phyloP scores from a whole-genome alignment of 1,140 invertebrate species.

The Diachasmimorpha longicaudata region DNA sequence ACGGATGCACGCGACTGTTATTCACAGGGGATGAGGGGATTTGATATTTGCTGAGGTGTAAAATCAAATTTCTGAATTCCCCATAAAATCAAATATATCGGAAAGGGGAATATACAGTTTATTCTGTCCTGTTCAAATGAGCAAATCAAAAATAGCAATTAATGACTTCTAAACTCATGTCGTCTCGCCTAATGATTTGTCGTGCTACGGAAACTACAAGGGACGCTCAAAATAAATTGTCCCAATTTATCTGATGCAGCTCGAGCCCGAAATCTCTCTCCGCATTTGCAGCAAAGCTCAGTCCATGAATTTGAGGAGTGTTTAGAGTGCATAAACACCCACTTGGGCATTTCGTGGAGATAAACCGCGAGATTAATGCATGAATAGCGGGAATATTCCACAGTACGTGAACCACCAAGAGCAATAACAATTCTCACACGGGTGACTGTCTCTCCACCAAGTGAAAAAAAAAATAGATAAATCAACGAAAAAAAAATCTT shows the following conservation, averaged over 20 bases:
- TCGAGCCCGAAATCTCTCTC: background rate
- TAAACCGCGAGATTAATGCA: background rate
- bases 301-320: background rate
- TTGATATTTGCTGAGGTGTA: background rate
- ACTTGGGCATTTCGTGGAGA: background rate
- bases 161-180: background rate
- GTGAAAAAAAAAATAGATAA: background rate
- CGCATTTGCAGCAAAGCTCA: background rate
- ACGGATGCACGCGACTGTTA: slow-evolving; percentile 17
- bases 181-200: background rate
- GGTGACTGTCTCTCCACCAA: background rate
- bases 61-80: background rate
- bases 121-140: no score
- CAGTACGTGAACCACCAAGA: background rate
- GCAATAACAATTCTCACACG: background rate
- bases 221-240: background rate
- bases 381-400: background rate
- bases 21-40: background rate
- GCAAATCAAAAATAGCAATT: background rate
- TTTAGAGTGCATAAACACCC: slow-evolving; percentile 1
- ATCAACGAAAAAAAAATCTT: no score
- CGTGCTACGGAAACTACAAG: background rate
- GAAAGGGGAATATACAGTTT: no score
- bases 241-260: background rate
- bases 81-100: no score